A percentile compares a stretch with the other conserved stretches of the same genome.
These are phyloP conservation scores for Eupithecia tripunctaria DNA, from an alignment of 2,888 invertebrate genomes.

Conservation along the genomic window DNA sequence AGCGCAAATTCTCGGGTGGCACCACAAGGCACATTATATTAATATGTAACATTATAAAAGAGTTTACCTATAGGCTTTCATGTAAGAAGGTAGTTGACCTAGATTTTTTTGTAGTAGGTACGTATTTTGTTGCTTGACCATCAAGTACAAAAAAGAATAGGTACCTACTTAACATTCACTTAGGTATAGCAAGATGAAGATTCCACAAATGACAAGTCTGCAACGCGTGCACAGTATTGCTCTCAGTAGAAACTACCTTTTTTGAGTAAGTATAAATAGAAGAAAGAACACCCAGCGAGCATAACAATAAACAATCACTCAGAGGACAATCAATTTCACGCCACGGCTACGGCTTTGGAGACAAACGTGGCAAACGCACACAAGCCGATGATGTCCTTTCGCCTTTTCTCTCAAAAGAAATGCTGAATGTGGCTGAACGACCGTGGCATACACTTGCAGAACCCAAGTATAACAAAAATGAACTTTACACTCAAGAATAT, in stretches of 20 bases:
- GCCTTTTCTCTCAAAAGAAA: slow-evolving; percentile 80
- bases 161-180: background rate
- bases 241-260: background rate
- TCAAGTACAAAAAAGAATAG: background rate
- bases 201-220: background rate
- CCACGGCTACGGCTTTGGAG: slow-evolving; percentile 31
- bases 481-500: background rate
- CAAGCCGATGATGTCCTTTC: slow-evolving; percentile 70
- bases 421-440: slow-evolving; percentile 61
- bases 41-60: too few relatives aligned
- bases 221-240: background rate
- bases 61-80: too few relatives aligned
- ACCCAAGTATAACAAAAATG: slow-evolving; percentile 39
- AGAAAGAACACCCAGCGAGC: slow-evolving; percentile 10
- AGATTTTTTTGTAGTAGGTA: background rate
- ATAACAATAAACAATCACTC: background rate
- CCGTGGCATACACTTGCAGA: slow-evolving; percentile 68
- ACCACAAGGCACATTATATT: too few relatives aligned
- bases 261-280: background rate
- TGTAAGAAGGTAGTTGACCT: too few relatives aligned
- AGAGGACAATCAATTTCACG: slow-evolving; percentile 8
- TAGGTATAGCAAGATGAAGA: background rate
- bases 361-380: slow-evolving; percentile 57
- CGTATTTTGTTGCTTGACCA: background rate
- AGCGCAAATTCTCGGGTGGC: too few relatives aligned